phyloP scores from a whole-genome alignment of 2,797 vertebrate genomes.

The Kryptolebias ocellatus region DNA sequence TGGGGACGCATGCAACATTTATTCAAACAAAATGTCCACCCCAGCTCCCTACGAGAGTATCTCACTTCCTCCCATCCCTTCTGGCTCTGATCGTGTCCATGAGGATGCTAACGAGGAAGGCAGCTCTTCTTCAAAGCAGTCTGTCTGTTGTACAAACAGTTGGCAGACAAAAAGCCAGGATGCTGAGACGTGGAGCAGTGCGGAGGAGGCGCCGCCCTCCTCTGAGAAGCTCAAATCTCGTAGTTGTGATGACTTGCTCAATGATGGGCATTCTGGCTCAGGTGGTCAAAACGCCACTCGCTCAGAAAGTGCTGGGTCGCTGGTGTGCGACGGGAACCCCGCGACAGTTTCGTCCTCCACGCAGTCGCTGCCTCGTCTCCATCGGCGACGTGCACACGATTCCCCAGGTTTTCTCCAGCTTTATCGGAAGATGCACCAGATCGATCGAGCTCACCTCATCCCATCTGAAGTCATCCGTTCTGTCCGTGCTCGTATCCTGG shows the following conservation, averaged over 20 bases:
- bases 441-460: constrained; percentile 93
- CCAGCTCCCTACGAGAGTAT: constrained; percentile 84
- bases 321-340: constrained; percentile 86
- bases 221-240: constrained; percentile 90
- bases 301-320: constrained; percentile 92
- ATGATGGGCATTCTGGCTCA: constrained; percentile 76
- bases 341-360: constrained; percentile 48
- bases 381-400: constrained; percentile 83
- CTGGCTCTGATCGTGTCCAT: constrained; percentile 49
- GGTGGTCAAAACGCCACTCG: constrained; percentile 73
- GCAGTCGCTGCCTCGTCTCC: constrained; percentile 66
- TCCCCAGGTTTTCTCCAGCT: constrained; percentile 95
- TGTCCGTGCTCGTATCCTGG: constrained; percentile 92
- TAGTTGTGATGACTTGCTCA: constrained; percentile 93
- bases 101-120: constrained; percentile 70
- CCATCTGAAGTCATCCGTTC: constrained; percentile 95
- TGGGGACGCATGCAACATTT: constrained; percentile 93
- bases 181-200: constrained; percentile 90
- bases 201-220: constrained; percentile 78
- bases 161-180: constrained; percentile 89
- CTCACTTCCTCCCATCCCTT: constrained; percentile 72
- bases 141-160: constrained; percentile 87
- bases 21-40: constrained; percentile 88
- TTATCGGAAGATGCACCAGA: constrained; percentile 98
- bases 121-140: constrained; percentile 86